A percentile compares a stretch with the other conserved stretches of the same genome.
Conservation (phyloP, 2,113 vertebrate genomes). For the Bubo blakistoni region DNA sequence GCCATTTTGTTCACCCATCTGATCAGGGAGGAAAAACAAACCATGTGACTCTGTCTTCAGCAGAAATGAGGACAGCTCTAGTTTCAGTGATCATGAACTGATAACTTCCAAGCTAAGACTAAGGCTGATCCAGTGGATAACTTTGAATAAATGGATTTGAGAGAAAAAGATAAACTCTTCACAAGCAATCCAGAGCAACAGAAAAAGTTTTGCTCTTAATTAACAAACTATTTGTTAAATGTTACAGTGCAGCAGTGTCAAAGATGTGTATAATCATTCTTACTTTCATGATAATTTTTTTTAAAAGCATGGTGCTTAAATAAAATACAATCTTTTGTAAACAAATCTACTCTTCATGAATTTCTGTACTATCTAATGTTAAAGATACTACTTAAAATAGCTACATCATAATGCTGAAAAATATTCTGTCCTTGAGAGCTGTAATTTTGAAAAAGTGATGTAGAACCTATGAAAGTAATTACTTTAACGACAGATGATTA, state of each 20-base stretch:
- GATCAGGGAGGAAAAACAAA: background rate
- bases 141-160: background rate
- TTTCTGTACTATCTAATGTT: background rate
- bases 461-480: background rate
- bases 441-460: background rate
- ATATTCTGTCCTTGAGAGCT: background rate
- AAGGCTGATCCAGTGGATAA: background rate
- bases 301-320: fast-evolving
- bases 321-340: background rate
- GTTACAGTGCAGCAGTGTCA: background rate
- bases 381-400: background rate
- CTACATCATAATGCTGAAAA: background rate
- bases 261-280: background rate
- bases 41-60: background rate
- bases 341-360: background rate
- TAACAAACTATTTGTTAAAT: background rate
- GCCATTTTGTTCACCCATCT: fast-evolving
- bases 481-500: background rate
- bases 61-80: background rate
- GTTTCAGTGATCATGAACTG: background rate
- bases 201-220: background rate
- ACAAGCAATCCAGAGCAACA: background rate
- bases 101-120: background rate
- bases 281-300: background rate
- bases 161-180: background rate